Percentiles rank a stretch among this genome's conserved stretches.
Conservation (phyloP, 1,140 invertebrate genomes). For the Sycobia sp. region DNA sequence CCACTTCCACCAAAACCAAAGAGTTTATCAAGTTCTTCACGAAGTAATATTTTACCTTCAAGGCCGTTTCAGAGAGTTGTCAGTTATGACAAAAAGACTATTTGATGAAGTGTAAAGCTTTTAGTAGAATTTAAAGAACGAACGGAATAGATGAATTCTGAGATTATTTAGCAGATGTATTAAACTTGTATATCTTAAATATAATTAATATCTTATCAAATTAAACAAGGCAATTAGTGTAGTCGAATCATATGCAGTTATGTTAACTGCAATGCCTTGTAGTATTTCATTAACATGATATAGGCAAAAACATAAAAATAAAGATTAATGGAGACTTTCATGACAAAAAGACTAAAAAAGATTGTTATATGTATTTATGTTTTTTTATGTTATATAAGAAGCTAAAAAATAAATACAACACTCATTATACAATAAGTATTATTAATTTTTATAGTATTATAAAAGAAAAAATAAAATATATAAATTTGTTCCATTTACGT, state of each 20-base stretch:
- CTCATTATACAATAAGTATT: constrained; percentile 17
- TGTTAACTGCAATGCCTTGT: constrained; percentile 18
- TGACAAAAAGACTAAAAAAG: constrained; percentile 23
- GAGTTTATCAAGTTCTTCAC: constrained; percentile 45
- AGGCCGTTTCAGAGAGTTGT: constrained; percentile 49
- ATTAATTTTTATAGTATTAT: constrained; percentile 31
- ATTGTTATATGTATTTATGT: constrained; percentile 28
- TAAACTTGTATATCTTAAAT: constrained; percentile 2
- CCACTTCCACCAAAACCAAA: constrained; percentile 60
- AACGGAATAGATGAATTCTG: neutral
- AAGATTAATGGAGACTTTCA: constrained; percentile 20
- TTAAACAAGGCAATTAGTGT: constrained; percentile 5
- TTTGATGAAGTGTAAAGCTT: constrained; percentile 25
- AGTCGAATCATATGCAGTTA: constrained; percentile 15
- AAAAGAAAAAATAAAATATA: constrained; percentile 28
- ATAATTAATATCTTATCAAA: constrained; percentile 11
- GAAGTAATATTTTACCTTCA: constrained; percentile 48
- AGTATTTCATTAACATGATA: constrained; percentile 1
- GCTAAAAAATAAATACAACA: constrained; percentile 17
- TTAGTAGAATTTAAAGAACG: constrained; percentile 17
- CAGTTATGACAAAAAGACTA: constrained; percentile 31
- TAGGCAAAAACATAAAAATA: constrained; percentile 4
- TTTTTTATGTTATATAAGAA: constrained; percentile 29
- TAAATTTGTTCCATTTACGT: constrained; percentile 11
- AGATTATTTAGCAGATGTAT: constrained; percentile 27